phyloP scores from a whole-genome alignment of 2,888 invertebrate species.

The Limnephilus auricula region DNA sequence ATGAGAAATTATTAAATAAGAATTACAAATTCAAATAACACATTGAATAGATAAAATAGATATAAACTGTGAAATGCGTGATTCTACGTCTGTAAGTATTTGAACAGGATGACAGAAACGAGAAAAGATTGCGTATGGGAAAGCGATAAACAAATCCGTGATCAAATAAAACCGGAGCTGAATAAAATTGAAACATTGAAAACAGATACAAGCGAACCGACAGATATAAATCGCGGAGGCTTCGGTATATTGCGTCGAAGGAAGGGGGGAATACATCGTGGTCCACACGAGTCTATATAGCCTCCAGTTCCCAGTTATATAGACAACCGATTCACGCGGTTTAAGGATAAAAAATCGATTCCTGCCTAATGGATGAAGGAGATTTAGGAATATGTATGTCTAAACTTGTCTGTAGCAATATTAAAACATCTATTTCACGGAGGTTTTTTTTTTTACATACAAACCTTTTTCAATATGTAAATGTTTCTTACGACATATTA shows the following conservation, averaged over 20 bases:
- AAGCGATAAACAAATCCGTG: slow-evolving; percentile 63
- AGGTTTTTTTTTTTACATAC: neutral
- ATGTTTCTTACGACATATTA: neutral
- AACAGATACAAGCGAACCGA: slow-evolving; percentile 56
- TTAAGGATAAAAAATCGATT: slow-evolving; percentile 54
- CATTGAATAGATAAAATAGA: neutral
- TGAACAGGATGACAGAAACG: slow-evolving; percentile 45
- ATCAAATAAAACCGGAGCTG: slow-evolving; percentile 59
- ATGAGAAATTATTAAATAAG: no score
- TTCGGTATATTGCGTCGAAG: slow-evolving; percentile 54
- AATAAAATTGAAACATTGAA: slow-evolving; percentile 62
- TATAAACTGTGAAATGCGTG: slow-evolving; percentile 14
- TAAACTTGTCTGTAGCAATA: neutral
- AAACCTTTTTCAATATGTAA: neutral
- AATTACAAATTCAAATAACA: neutral
- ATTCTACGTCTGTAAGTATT: slow-evolving; percentile 26
- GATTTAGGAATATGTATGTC: slow-evolving; percentile 37
- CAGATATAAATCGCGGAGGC: slow-evolving; percentile 61
- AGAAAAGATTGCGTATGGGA: slow-evolving; percentile 51
- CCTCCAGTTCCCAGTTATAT: neutral
- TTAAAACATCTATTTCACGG: neutral
- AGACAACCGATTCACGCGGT: slow-evolving; percentile 47
- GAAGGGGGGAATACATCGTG: slow-evolving; percentile 14
- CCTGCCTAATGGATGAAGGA: slow-evolving; percentile 36
- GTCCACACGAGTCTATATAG: neutral